Base-by-base conservation (phyloP, 2,888 invertebrate genomes). In the Trichacis sp. region DNA sequence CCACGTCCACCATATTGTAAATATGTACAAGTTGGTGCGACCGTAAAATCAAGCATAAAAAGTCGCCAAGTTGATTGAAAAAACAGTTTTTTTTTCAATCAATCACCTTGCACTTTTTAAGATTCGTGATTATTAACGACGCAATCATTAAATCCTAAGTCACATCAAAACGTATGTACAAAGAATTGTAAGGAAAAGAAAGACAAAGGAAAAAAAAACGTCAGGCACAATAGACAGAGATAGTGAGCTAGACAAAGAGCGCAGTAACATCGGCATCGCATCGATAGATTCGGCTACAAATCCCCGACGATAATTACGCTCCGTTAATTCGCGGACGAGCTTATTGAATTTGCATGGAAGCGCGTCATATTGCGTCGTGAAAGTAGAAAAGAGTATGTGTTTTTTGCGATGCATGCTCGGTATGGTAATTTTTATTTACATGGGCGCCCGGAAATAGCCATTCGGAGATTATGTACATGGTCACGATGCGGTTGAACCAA, bases 381-480 rank as follows among this genome's bases (percentile, higher is more conserved):
- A 61, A 30, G 52, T n/a, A 36, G 52, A 48, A 63, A 57, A 53
- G 29, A 53, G 29, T 45, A 46, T 49, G 45, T 48, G 47, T 54
- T 24, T 49, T 29, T 42, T 45, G 52, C 52, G 51, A 60, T 68
- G 57, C 68, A 68, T 64, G 64, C 68, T 57, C 63, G n/a, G 45
- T 52, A 55, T 67, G 58, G 60, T 63, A 56, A 64, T 24, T 64
- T 58, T 68, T 64, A 68, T 68, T 68, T 68, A 64, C 64, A 64
- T 64, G 64, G 58, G 51, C 56, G 54, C 68, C 64, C 54, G 60
- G 56, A 63, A 59, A 50, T 68, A 64, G 68, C 56, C 47, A 64
- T 54, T 64, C 56, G 67, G 51, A 68, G 54, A 61, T 61, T 68
- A 68, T 68, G 49, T 68, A 68, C 68, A 68, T 61, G 55, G 64